A percentile compares a stretch with the other conserved stretches of the same genome.
These are phyloP conservation scores for Apostichopus californicus DNA, from an alignment of 35 echinoderm and acorn worm genomes.

Conservation along the genomic window DNA sequence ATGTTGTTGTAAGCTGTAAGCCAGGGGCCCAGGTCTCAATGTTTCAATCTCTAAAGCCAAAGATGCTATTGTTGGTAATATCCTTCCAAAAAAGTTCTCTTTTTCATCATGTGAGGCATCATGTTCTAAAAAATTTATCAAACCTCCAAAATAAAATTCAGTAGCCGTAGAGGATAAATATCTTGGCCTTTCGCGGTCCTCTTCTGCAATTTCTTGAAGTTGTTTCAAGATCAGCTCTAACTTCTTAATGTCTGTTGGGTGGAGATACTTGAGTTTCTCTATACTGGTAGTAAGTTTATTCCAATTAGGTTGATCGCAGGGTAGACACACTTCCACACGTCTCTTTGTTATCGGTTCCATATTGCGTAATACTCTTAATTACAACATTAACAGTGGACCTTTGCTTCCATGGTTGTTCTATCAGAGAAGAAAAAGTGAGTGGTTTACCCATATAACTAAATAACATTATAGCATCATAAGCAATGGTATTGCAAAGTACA, in stretches of 20 bases:
- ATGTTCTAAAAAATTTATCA: constrained; percentile 63
- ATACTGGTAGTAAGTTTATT: constrained; percentile 22
- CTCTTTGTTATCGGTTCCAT: neutral
- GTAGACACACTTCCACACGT: constrained; percentile 25
- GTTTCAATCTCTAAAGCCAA: constrained; percentile 59
- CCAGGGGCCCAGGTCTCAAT: constrained; percentile 23
- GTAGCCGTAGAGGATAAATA: neutral
- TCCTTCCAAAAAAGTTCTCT: constrained; percentile 50
- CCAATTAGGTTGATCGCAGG: constrained; percentile 62
- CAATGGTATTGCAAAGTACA: too few species aligned
- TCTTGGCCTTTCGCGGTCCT: neutral
- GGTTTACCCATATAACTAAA: too few species aligned
- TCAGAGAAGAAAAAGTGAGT: too few species aligned
- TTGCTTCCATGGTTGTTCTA: too few species aligned
- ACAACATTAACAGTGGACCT: too few species aligned
- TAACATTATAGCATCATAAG: too few species aligned
- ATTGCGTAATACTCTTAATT: neutral
- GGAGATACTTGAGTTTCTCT: neutral
- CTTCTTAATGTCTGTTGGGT: neutral
- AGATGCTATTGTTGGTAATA: constrained; percentile 51
- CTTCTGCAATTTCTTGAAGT: constrained; percentile 11
- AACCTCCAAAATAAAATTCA: constrained; percentile 52
- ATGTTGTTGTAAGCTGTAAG: constrained; percentile 54
- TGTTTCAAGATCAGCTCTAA: neutral
- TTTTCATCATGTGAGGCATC: constrained; percentile 37